Evolutionary conservation across 23 tunicate genomes (phyloP).

Genomic region (Diplosoma virens): DNA sequence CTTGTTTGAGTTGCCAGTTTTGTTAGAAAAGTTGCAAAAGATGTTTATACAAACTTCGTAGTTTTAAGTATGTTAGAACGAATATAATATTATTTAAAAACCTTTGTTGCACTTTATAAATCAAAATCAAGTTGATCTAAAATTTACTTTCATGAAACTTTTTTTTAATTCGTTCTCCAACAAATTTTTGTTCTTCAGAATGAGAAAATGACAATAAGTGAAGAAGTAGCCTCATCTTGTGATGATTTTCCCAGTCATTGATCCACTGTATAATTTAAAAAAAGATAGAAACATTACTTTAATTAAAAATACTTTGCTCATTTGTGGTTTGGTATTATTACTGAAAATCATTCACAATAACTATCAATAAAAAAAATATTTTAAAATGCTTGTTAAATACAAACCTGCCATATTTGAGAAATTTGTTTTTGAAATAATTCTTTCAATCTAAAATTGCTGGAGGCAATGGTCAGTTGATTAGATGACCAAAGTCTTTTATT

Average conservation of each 20-base stretch:
- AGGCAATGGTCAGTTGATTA: conserved; percentile 11
- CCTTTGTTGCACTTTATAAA: no score
- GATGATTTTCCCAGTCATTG: conserved; percentile 43
- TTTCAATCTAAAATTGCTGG: conserved; percentile 45
- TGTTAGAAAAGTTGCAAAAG: no score
- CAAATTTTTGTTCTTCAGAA: conserved; percentile 25
- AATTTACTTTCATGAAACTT: conserved; percentile 46
- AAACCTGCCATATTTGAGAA: conserved; percentile 61
- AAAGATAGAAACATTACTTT: not conserved
- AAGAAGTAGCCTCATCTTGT: conserved; percentile 41
- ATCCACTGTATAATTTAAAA: conserved; percentile 49
- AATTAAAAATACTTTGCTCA: not conserved
- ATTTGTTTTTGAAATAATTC: conserved; percentile 61
- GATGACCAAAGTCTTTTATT: conserved; percentile 60
- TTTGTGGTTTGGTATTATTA: not conserved
- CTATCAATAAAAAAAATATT: not conserved
- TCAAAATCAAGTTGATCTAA: no score
- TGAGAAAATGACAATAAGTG: conserved; percentile 32
- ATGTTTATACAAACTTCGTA: no score
- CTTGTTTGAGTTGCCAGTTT: no score
- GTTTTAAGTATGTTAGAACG: no score
- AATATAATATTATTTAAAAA: no score
- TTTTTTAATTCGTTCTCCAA: conserved; percentile 51
- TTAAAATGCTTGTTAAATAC: not conserved
- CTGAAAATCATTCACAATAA: not conserved